Evolutionary conservation across 2,888 invertebrate species (phyloP).

Genomic region (Polymixis flavicincta): DNA sequence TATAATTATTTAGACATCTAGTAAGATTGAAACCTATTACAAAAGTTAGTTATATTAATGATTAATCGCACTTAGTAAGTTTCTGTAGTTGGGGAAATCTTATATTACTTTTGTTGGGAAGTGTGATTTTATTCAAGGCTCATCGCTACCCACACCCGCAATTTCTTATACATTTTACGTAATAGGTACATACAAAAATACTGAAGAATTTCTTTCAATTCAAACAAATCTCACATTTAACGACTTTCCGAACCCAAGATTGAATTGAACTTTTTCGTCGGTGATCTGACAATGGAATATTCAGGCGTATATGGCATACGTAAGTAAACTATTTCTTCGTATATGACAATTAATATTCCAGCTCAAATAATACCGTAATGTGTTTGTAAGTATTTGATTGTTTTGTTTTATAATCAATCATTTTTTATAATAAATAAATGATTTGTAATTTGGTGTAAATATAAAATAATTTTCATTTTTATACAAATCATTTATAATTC

Average conservation of each 20-base stretch:
- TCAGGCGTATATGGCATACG: no score
- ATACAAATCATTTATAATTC: no score
- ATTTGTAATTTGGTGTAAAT: no score
- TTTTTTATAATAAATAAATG: no score
- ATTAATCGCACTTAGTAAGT: conserved; percentile 53
- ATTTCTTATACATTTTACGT: conserved; percentile 18
- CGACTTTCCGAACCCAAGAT: background rate
- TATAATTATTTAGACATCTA: conserved; percentile 50
- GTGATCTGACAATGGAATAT: no score
- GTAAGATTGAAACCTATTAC: conserved; percentile 58
- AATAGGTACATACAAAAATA: background rate
- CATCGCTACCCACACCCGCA: conserved; percentile 10
- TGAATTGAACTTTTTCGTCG: no score
- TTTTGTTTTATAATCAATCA: no score
- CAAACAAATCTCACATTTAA: background rate
- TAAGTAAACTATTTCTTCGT: no score
- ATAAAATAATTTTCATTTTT: no score
- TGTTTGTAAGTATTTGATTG: no score
- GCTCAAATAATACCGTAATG: no score
- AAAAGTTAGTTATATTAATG: conserved; percentile 56
- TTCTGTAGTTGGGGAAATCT: conserved; percentile 51
- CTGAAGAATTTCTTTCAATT: background rate
- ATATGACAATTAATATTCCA: no score
- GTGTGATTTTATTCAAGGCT: conserved; percentile 58
- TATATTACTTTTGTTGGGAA: conserved; percentile 59